phyloP scores from a whole-genome alignment of 1,140 invertebrate genomes.

The Macrobrachium rosenbergii region DNA sequence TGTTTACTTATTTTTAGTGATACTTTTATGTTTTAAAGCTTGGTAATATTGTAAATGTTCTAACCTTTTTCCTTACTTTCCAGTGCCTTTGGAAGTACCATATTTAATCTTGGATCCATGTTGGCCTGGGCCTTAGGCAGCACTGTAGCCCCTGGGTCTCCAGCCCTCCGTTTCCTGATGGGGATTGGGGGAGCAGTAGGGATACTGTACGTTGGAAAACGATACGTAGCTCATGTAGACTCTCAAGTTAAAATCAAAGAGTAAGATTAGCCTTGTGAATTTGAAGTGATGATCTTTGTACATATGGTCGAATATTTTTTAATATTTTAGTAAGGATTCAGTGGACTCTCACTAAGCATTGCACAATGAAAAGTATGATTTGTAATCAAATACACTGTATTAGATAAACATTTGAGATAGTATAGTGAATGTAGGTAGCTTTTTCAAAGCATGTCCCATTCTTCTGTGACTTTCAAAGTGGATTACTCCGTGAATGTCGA shows the following conservation, averaged over 20 bases:
- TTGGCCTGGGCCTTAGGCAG: conserved; percentile 80
- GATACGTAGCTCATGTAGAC: conserved; percentile 75
- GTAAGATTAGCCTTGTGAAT: not conserved
- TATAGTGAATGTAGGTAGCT: too few species aligned
- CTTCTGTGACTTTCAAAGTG: too few species aligned
- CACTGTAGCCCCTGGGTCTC: conserved; percentile 77
- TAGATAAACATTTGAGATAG: too few species aligned
- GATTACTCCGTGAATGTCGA: too few species aligned
- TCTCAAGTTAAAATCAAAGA: not conserved
- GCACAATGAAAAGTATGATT: too few species aligned
- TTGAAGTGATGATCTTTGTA: not conserved
- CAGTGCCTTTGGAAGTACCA: conserved; percentile 76
- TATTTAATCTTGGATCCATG: conserved; percentile 82
- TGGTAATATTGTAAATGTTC: too few species aligned
- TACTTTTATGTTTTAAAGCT: too few species aligned
- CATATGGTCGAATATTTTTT: not conserved
- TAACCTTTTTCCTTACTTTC: conserved; percentile 66
- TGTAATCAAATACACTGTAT: too few species aligned
- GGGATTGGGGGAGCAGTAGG: conserved; percentile 76
- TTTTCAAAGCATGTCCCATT: too few species aligned
- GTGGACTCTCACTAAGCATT: too few species aligned
- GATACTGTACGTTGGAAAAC: conserved; percentile 75
- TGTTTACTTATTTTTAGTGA: too few species aligned
- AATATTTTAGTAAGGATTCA: not conserved
- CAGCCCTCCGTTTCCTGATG: conserved; percentile 74